Evolutionary conservation across 2,888 invertebrate genomes (phyloP).

Genomic region (Conchocele bisecta): DNA sequence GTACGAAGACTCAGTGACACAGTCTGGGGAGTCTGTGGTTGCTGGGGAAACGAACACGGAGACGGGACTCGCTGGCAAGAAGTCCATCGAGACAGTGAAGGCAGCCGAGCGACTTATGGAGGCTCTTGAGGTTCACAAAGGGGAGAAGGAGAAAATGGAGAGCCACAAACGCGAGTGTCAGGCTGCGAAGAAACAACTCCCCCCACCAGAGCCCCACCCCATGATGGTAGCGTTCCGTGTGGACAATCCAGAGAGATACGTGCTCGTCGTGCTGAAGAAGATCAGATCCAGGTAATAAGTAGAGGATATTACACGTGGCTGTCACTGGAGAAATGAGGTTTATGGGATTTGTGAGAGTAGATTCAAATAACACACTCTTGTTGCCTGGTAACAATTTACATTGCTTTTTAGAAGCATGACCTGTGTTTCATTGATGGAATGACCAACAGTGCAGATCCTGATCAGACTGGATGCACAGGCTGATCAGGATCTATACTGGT

Average conservation of each 20-base stretch:
- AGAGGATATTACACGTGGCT: too few species aligned
- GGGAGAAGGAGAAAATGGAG: conserved; percentile 83
- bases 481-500: too few species aligned
- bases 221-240: conserved; percentile 91
- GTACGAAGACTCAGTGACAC: conserved; percentile 84
- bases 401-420: too few species aligned
- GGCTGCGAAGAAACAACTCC: conserved; percentile 76
- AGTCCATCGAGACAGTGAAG: conserved; percentile 93
- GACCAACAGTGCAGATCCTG: too few species aligned
- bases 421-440: too few species aligned
- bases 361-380: too few species aligned
- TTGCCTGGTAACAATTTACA: too few species aligned
- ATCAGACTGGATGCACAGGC: too few species aligned
- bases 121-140: conserved; percentile 87
- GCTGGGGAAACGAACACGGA: conserved; percentile 87
- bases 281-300: conserved; percentile 91
- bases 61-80: conserved; percentile 92
- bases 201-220: conserved; percentile 87
- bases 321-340: too few species aligned
- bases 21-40: conserved; percentile 82
- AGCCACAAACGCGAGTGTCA: conserved; percentile 80
- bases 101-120: conserved; percentile 96
- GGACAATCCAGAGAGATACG: conserved; percentile 89
- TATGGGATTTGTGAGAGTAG: too few species aligned
- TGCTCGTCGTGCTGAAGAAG: conserved; percentile 90